Evolutionary conservation across 2,888 invertebrate genomes (phyloP).

Genomic region (Morpho helenor): DNA sequence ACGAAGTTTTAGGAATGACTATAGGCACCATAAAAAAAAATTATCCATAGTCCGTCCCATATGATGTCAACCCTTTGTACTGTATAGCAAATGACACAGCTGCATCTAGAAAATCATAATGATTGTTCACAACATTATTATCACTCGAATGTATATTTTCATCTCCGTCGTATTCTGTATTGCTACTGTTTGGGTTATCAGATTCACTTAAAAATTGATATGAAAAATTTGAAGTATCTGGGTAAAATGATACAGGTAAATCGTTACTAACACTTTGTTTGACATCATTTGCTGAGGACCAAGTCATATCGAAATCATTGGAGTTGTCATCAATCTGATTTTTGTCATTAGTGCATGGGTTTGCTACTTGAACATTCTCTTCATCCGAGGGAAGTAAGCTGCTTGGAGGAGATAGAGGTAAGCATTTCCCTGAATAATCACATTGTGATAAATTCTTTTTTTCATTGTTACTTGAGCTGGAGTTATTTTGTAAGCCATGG

Average conservation of each 20-base stretch:
- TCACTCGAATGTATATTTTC: conserved; percentile 36
- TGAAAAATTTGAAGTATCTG: conserved; percentile 41
- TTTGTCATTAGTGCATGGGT: conserved; percentile 28
- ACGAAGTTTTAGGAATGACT: too few species aligned
- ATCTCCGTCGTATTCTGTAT: conserved; percentile 37
- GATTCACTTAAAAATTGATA: conserved; percentile 44
- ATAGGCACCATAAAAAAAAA: neutral
- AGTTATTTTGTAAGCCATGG: conserved; percentile 80
- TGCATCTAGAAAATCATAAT: conserved; percentile 82
- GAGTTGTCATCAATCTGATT: conserved; percentile 32
- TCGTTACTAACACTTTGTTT: conserved; percentile 35
- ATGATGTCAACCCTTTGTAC: conserved; percentile 83
- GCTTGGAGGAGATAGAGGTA: conserved; percentile 37
- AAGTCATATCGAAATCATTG: conserved; percentile 41
- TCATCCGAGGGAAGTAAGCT: conserved; percentile 46
- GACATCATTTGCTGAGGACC: conserved; percentile 40
- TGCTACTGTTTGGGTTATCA: conserved; percentile 35
- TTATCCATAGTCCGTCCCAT: conserved; percentile 68
- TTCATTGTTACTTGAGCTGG: conserved; percentile 38
- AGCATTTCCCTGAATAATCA: conserved; percentile 28
- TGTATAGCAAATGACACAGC: conserved; percentile 88
- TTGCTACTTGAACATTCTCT: conserved; percentile 28
- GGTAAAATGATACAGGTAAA: conserved; percentile 40
- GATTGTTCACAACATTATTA: conserved; percentile 37
- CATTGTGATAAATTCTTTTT: conserved; percentile 27